Base-by-base conservation (phyloP, 2,888 invertebrate species). In the Mimachlamys varia region DNA sequence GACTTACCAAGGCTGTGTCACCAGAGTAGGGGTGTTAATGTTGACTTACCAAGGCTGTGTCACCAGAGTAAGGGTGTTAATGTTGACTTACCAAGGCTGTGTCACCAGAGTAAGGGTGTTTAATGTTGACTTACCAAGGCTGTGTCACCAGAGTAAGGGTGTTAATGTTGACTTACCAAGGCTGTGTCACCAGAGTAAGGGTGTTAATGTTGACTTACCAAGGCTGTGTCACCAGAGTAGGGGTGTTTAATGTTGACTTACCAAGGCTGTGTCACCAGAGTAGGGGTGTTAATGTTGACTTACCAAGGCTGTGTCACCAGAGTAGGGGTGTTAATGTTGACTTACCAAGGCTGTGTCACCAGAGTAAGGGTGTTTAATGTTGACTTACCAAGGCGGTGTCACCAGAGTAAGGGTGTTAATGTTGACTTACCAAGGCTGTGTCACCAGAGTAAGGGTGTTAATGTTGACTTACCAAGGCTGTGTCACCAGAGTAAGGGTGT, bases 201-300 rank as follows among this genome's bases (percentile, higher is more conserved):
- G 97, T 99, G 99, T 98, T 98, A 97, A 99, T 99, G 97, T 98
- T 98, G 55, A 98, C 97, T n/a, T n/a, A n/a, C n/a, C n/a, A 99
- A 97, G 0, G 99, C 98, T 0, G 98, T 98, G 95, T 99, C 99
- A 0, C 98, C 98, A 0, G 98, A 98, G 95, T 98, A 98, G 0
- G 98, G 98, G 97, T 99, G 99, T 95, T 98, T 98, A 97, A 99
- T 99, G 97, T 98, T 98, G 55, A 98, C 97, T n/a, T n/a, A n/a
- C n/a, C n/a, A 99, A 97, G 0, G 99, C 98, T 0, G 98, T 98
- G 95, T 99, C 99, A 0, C 98, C 98, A 0, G 98, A 98, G 95
- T 98, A 98, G 0, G 98, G 98, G 97, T 99, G 99, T 98, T 98
- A 97, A 99, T 99, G 97, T 98, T 98, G 55, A 98, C 97, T n/a